Evolutionary conservation across 2,888 invertebrate genomes (phyloP).

Genomic region (Folsomia candida): DNA sequence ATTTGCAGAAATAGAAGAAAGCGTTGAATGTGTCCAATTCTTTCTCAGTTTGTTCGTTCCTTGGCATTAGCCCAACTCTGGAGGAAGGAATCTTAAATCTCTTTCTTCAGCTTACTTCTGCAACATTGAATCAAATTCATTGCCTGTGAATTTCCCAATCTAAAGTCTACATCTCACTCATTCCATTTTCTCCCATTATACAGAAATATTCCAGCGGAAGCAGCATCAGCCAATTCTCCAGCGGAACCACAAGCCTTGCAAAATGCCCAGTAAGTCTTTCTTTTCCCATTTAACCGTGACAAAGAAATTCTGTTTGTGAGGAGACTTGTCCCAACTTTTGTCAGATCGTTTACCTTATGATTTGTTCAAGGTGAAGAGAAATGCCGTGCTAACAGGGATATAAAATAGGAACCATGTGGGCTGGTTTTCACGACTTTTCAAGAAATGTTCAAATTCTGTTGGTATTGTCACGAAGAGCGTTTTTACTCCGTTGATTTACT

Average conservation of each 20-base stretch:
- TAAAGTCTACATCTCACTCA: background rate
- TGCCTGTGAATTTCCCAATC: constrained; percentile 9
- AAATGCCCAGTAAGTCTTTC: constrained; percentile 17
- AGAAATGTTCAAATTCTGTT: too few relatives aligned
- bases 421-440: too few relatives aligned
- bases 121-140: constrained; percentile 32
- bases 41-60: background rate
- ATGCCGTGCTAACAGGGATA: too few relatives aligned
- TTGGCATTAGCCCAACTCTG: background rate
- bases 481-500: too few relatives aligned
- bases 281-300: background rate
- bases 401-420: too few relatives aligned
- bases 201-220: background rate
- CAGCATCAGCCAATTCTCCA: background rate
- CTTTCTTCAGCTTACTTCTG: constrained; percentile 13
- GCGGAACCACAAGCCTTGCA: background rate
- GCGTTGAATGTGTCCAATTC: too few relatives aligned
- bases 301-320: background rate
- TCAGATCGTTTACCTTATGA: constrained; percentile 10
- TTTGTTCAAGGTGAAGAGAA: constrained; percentile 6
- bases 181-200: background rate
- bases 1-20: background rate
- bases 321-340: constrained; percentile 5
- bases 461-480: too few relatives aligned
- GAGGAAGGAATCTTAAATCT: constrained; percentile 6